Base-by-base conservation (phyloP, 2,113 vertebrate species). In the Xiphophorus hellerii region DNA sequence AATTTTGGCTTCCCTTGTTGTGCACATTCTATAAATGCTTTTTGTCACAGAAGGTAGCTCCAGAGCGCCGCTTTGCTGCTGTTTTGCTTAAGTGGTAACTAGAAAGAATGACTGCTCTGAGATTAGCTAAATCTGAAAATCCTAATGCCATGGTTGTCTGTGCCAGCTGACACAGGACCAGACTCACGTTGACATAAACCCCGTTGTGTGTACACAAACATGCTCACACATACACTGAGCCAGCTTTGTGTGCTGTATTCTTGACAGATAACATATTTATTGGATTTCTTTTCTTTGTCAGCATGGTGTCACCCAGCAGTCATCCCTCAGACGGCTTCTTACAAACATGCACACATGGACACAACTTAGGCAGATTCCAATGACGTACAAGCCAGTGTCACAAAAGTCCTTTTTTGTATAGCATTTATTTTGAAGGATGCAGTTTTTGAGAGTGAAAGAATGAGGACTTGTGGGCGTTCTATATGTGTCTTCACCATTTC, bases 91-190 rank as follows among this genome's bases (percentile, higher is more conserved):
- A 83, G 77, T 77, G 82, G 78, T 74, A 86, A 73, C 73, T 28
- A 33, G 22, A 81, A 70, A 80, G 69, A 90, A 80, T 73, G 68
- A 66, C 74, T 74, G 71, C 81, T 70, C 74, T 62, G 77, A 85
- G 83, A 84, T 89, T 78, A 84, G 80, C 88, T 88, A 77, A 90
- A 89, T 89, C 85, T 87, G 76, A 86, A 89, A 91, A 89, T 87
- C 77, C 80, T 74, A 84, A 89, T 81, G 87, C 79, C 74, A 77
- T 62, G 76, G 80, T 83, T 42, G 66, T 77, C 66, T 71, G 30
- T 77, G 83, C 83, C 80, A 85, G 80, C 72, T 86, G 85, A 92
- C 86, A 84, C 71, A 37, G 76, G 67, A 78, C 77, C 86, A 85
- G 75, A 80, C 76, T 82, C 35, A 68, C 14, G 10, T 42, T 82